Evolutionary conservation across 2,797 vertebrate species (phyloP), one percentile per base, ranked within the genome.

Genomic region (Crypturellus tataupa): DNA sequence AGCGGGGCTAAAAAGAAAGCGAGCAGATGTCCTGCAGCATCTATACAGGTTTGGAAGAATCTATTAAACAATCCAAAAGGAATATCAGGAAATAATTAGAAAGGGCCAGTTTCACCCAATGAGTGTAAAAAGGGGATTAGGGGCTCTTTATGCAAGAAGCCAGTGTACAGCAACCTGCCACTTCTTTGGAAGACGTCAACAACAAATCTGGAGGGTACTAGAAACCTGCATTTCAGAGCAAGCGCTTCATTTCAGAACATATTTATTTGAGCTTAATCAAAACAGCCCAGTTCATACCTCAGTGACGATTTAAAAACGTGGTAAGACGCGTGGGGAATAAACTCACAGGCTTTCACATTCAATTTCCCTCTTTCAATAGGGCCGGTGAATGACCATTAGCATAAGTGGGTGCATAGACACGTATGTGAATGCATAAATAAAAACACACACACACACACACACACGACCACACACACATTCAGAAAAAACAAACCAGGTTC

Each of bases 21-120:
- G 95, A 98, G 96, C 94, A 97, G 64, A 96, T 94, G 96, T 97
- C 96, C 91, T 62, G 95, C 96, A 96, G 96, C 95, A 27, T 60
- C 94, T 89, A 94, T 90, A 90, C 68, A 75, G 89, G 96, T 92
- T 93, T 94, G 93, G 92, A 97, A 92, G 80, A 90, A 97, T 96
- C 95, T 96, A 92, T 94, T 94, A 95, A 92, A 85, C 92, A 60
- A 82, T 83, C 92, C 67, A n/a, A 67, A 82, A 90, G 83, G 83
- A 95, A 96, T 84, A 65, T 86, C 77, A 23, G 90, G 85, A 86
- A 92, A 86, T 87, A 80, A 96, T 88, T 85, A 96, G 92, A 42
- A 94, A 93, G 89, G 37, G 90, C 90, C 87, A 58, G 82, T 89
- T 86, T 87, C 93, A 85, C 88, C 92, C 93, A 53, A 7, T 18